phyloP scores from a whole-genome alignment of 2,888 invertebrate species.

The Caenorhabditis japonica region DNA sequence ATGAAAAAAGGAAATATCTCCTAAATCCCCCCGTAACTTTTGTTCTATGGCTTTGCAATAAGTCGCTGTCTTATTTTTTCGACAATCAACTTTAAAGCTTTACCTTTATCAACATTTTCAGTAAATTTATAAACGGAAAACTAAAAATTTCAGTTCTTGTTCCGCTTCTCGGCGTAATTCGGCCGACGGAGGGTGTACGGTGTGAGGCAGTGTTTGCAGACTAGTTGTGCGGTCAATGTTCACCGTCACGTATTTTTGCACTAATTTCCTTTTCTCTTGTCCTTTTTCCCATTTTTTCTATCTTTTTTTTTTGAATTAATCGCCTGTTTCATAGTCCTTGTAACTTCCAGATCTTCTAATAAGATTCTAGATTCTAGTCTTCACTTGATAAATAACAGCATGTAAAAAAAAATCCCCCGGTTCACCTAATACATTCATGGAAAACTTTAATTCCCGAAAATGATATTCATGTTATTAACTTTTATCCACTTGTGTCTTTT shows the following conservation, averaged over 20 bases:
- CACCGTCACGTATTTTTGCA: constrained; percentile 51
- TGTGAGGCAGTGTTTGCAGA: constrained; percentile 50
- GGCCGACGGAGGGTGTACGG: constrained; percentile 28
- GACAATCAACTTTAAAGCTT: no score
- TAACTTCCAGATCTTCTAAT: constrained; percentile 20
- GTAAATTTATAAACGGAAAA: constrained; percentile 9
- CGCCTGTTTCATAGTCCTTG: constrained; percentile 27
- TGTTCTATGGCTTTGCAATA: not conserved
- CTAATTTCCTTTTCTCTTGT: constrained; percentile 10
- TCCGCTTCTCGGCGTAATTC: constrained; percentile 41
- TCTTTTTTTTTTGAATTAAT: constrained; percentile 12
- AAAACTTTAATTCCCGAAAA: not conserved
- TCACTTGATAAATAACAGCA: constrained; percentile 1
- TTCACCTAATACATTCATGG: no score
- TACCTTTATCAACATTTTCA: not conserved
- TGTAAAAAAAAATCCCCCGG: constrained; percentile 7
- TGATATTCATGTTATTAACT: not conserved
- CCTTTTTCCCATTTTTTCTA: not conserved
- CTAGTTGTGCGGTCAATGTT: constrained; percentile 51
- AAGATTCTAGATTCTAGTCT: constrained; percentile 24
- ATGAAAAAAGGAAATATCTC: no score
- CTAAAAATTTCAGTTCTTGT: constrained; percentile 46
- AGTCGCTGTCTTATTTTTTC: no score
- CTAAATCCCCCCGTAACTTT: not conserved
- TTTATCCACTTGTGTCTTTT: constrained; percentile 19